A percentile compares a stretch with the other conserved stretches of the same genome.
Conservation (phyloP, 1,140 invertebrate species). For the Zaprionus tsacasi region DNA sequence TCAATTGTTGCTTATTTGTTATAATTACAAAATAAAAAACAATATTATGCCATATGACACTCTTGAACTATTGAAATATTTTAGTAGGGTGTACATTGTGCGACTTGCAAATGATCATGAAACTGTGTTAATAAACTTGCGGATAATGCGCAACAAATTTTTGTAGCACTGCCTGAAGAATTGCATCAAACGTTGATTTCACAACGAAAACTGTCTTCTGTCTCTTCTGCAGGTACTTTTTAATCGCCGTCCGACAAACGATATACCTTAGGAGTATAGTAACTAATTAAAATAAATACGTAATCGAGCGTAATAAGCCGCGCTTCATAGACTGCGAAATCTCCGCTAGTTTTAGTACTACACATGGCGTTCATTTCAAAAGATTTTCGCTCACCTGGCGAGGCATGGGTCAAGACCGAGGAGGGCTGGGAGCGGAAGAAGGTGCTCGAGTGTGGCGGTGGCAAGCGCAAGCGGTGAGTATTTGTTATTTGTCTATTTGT, state of each 20-base stretch:
- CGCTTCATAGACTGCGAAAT: conserved; percentile 10
- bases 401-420: conserved; percentile 98
- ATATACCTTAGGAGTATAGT: conserved; percentile 40
- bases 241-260: conserved; percentile 68
- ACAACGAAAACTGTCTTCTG: conserved; percentile 21
- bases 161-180: conserved; percentile 35
- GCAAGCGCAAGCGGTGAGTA: conserved; percentile 86
- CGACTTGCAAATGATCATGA: not conserved
- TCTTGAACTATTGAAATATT: too few relatives aligned
- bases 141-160: conserved; percentile 66
- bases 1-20: not conserved
- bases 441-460: conserved; percentile 92
- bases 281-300: conserved; percentile 33
- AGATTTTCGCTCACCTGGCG: conserved; percentile 97
- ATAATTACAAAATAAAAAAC: not conserved
- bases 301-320: conserved; percentile 48
- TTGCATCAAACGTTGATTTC: conserved; percentile 62
- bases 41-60: not conserved
- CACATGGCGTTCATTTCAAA: conserved; percentile 97
- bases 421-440: conserved; percentile 98
- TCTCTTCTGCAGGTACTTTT: conserved; percentile 57
- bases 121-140: conserved; percentile 17
- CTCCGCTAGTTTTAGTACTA: not conserved
- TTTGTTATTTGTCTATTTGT: conserved; percentile 16
- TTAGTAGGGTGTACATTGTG: conserved; percentile 20